Evolutionary conservation across 1,140 invertebrate genomes (phyloP), one percentile per base, ranked within the genome.

Genomic region (Charaxes varanes): DNA sequence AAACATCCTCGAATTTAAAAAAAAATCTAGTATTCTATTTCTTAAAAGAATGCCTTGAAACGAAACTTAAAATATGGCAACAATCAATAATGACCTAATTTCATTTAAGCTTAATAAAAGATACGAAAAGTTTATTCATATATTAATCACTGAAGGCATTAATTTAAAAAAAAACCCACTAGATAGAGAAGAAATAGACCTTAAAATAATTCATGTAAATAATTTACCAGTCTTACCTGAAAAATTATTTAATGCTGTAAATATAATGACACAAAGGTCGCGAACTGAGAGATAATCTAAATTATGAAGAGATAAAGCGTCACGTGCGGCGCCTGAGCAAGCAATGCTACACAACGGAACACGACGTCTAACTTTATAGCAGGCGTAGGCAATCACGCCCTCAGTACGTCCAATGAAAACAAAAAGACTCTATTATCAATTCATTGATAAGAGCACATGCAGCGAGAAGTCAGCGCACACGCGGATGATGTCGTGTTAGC

Each of bases 311-410:
- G 37, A 47, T 36, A 43, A 62, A 53, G 53, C 61, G 62, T 53
- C 61, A 62, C 63, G 60, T 53, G 60, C 46, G 46, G 35, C 49
- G 53, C 46, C 35, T 42, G 57, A 62, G 63, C 62, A 61, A 53
- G 45, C 44, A 71, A 69, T 79, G 71, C 64, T 66, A 38, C 23
- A 32, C 18, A n/a, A n/a, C n/a, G n/a, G 15, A 44, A n/a, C 49
- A 18, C 24, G 22, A 30, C 22, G 45, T 46, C 24, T 37, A 45
- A 30, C 27, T 79, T 78, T 53, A 44, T 5, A 17, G 51, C 50
- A 48, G 64, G 65, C 58, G 59, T 59, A 33, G 51, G 41, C 59
- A 44, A 49, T 53, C 73, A 78, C 71, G 64, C 73, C 77, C 68
- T 66, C 72, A 22, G 12, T 43, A 43, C 54, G 54, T 14, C 77